Evolutionary conservation across 2,888 invertebrate species (phyloP).

Genomic region (Chloromyia formosa): DNA sequence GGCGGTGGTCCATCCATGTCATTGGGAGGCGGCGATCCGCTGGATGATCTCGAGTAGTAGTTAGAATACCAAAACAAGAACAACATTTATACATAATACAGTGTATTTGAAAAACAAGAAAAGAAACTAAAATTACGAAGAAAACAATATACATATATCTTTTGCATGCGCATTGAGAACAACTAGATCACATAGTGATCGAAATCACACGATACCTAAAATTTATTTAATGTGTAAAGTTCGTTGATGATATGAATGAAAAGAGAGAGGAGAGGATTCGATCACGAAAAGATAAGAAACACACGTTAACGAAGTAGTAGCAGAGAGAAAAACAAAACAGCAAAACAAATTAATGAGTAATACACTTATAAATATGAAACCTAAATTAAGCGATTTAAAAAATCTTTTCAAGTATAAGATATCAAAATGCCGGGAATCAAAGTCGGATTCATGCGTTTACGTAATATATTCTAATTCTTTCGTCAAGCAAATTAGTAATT

Average conservation of each 20-base stretch:
- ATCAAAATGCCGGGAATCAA: not conserved
- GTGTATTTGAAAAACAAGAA: not conserved
- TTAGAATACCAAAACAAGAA: constrained; percentile 4
- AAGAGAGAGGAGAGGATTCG: not conserved
- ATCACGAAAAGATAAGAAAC: not conserved
- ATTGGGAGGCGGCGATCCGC: constrained; percentile 54
- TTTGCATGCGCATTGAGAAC: constrained; percentile 19
- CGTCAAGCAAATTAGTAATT: not conserved
- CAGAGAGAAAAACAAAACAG: constrained; percentile 11
- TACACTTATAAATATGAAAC: too few species aligned
- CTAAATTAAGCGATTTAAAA: not conserved
- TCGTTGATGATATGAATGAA: not conserved
- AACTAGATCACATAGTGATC: constrained; percentile 12
- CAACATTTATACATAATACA: not conserved
- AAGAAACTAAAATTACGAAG: too few species aligned
- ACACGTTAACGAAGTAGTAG: constrained; percentile 3
- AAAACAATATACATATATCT: not conserved
- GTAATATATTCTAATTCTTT: too few species aligned
- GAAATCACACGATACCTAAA: not conserved
- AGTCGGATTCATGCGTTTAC: too few species aligned
- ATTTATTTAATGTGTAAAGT: too few species aligned
- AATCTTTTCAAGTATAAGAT: constrained; percentile 1
- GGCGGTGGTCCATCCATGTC: constrained; percentile 51
- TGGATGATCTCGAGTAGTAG: constrained; percentile 60
- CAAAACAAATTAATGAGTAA: constrained; percentile 25